Percentiles rank a stretch among this genome's conserved stretches.
phyloP scores from a whole-genome alignment of 2,888 invertebrate genomes.

The Calameuta filiformis region DNA sequence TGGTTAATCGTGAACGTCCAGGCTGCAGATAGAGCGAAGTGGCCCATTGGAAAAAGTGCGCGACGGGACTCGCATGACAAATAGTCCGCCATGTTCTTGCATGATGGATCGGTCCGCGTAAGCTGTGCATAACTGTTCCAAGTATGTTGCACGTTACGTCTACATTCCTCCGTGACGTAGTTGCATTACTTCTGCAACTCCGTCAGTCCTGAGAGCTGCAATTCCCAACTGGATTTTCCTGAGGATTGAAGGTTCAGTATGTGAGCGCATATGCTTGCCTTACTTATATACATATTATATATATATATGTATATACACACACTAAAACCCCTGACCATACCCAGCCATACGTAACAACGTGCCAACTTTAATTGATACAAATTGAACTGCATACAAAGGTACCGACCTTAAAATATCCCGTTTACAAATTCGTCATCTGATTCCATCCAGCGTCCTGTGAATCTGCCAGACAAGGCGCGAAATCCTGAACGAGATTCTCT shows the following conservation, averaged over 20 bases:
- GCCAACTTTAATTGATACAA: too few relatives aligned
- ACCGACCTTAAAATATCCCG: too few relatives aligned
- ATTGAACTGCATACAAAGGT: too few relatives aligned
- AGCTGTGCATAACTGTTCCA: background rate
- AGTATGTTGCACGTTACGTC: background rate
- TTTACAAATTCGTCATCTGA: too few relatives aligned
- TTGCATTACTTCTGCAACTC: background rate
- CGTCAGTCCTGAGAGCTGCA: background rate
- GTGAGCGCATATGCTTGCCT: background rate
- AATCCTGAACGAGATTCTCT: too few relatives aligned
- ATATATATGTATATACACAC: too few relatives aligned
- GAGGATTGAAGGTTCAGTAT: background rate
- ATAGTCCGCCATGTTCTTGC: conserved; percentile 11
- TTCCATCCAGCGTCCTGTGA: too few relatives aligned
- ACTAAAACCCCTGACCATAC: too few relatives aligned
- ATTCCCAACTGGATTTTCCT: background rate
- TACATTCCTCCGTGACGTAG: background rate
- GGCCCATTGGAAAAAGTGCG: conserved; percentile 25
- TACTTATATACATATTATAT: too few relatives aligned
- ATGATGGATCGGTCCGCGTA: background rate
- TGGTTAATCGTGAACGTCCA: background rate
- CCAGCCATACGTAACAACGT: too few relatives aligned
- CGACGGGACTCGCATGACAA: conserved; percentile 27
- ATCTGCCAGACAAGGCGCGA: too few relatives aligned
- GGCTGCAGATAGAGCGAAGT: background rate